phyloP scores from a whole-genome alignment of 2,888 invertebrate genomes.

The Rhaphigaster nebulosa region DNA sequence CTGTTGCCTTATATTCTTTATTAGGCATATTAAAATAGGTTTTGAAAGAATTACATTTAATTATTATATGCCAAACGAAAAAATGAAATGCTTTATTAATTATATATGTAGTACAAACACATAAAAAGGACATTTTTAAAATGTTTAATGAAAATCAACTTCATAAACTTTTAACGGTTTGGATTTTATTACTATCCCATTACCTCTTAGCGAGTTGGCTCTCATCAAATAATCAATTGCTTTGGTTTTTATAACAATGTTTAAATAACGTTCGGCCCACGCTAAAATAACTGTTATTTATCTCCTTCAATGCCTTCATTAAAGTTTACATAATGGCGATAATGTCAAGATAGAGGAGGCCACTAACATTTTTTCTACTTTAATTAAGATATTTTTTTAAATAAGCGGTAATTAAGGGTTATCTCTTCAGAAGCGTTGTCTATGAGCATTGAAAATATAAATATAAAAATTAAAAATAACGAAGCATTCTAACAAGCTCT shows the following conservation, averaged over 20 bases:
- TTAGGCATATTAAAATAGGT: too few relatives aligned
- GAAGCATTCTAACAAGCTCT: too few relatives aligned
- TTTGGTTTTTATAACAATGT: background rate
- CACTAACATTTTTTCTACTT: background rate
- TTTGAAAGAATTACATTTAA: too few relatives aligned
- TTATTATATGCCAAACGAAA: too few relatives aligned
- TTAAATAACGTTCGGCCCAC: background rate
- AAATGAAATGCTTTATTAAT: too few relatives aligned
- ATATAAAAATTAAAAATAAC: background rate
- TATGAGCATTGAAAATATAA: background rate
- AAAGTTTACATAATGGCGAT: conserved; percentile 18
- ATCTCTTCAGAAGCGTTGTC: background rate
- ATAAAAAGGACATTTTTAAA: too few relatives aligned
- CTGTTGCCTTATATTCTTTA: too few relatives aligned
- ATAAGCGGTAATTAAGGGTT: background rate
- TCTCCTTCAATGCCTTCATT: conserved; percentile 28
- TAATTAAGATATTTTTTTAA: conserved; percentile 28
- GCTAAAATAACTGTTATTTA: background rate
- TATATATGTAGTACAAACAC: too few relatives aligned
- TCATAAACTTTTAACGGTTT: too few relatives aligned
- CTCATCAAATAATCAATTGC: background rate
- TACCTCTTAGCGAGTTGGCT: too few relatives aligned
- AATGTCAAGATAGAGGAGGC: background rate
- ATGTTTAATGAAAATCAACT: too few relatives aligned
- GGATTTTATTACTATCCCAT: background rate